Evolutionary conservation across 1,140 invertebrate species (phyloP).

Genomic region (Acromyrmex charruanus): DNA sequence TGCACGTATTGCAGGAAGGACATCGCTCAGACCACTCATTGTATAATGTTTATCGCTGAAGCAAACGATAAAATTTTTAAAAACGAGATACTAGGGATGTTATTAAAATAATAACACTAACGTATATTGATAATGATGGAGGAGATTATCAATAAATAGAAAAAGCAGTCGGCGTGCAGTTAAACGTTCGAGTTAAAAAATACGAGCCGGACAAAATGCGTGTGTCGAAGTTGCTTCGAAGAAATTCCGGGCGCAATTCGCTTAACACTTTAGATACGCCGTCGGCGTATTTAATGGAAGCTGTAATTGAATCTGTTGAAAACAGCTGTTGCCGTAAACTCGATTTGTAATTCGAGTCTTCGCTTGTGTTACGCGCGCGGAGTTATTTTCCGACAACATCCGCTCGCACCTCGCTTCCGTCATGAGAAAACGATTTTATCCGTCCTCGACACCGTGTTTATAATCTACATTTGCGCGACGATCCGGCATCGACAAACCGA

Average conservation of each 20-base stretch:
- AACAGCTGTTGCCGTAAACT: conserved; percentile 54
- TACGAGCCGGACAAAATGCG: not conserved
- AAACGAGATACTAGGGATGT: not conserved
- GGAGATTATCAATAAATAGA: not conserved
- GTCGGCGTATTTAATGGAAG: conserved; percentile 32
- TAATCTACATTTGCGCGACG: conserved; percentile 9
- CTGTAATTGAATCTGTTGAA: conserved; percentile 55
- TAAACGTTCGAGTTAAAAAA: not conserved
- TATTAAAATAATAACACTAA: conserved; percentile 12
- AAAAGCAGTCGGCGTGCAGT: not conserved
- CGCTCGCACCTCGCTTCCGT: conserved; percentile 7
- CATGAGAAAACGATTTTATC: conserved; percentile 39
- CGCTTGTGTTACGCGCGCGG: conserved; percentile 17
- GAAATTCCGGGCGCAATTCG: conserved; percentile 10
- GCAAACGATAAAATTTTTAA: not conserved
- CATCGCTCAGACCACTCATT: not conserved
- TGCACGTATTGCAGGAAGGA: not conserved
- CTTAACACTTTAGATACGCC: conserved; percentile 19
- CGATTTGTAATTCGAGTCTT: conserved; percentile 49
- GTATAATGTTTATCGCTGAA: not conserved
- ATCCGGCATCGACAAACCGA: not conserved
- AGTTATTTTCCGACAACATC: conserved; percentile 44
- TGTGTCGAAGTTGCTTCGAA: not conserved
- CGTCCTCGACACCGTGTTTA: not conserved
- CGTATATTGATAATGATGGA: not conserved